A percentile compares a stretch with the other conserved stretches of the same genome.
phyloP scores from a whole-genome alignment of 2,888 invertebrate species.

The Esperia sulphurella region DNA sequence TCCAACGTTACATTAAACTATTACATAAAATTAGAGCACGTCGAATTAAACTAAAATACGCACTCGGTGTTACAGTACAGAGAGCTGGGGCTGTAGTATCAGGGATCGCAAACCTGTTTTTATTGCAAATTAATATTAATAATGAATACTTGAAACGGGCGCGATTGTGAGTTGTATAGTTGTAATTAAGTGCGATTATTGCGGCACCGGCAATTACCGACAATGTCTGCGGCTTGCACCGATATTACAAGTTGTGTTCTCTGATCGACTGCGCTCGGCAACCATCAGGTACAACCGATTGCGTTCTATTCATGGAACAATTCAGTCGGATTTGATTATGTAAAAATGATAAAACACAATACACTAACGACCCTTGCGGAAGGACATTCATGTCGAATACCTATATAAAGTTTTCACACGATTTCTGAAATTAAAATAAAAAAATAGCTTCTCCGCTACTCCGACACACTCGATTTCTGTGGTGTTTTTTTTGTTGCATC shows the following conservation, averaged over 20 bases:
- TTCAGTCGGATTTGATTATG: too few species aligned
- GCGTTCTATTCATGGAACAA: not conserved
- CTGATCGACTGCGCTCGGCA: conserved; percentile 25
- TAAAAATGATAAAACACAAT: too few species aligned
- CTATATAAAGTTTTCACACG: too few species aligned
- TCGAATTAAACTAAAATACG: not conserved
- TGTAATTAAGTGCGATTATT: conserved; percentile 72
- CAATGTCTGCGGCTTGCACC: conserved; percentile 53
- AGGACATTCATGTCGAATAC: too few species aligned
- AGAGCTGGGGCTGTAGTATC: conserved; percentile 24
- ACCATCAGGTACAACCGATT: not conserved
- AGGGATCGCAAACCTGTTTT: conserved; percentile 57
- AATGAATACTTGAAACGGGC: conserved; percentile 69
- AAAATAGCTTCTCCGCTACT: too few species aligned
- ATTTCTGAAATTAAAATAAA: too few species aligned
- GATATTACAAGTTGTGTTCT: conserved; percentile 23
- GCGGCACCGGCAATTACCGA: conserved; percentile 61
- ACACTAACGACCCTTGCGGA: too few species aligned
- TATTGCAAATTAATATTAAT: conserved; percentile 71
- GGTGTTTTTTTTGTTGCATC: too few species aligned
- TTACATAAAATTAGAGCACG: too few species aligned
- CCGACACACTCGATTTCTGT: too few species aligned
- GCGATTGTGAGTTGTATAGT: conserved; percentile 68
- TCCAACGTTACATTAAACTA: too few species aligned
- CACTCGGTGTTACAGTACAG: conserved; percentile 13